Evolutionary conservation across 2,797 vertebrate species (phyloP), one percentile per base, ranked within the genome.

Genomic region (Triplophysa yarkandensis): DNA sequence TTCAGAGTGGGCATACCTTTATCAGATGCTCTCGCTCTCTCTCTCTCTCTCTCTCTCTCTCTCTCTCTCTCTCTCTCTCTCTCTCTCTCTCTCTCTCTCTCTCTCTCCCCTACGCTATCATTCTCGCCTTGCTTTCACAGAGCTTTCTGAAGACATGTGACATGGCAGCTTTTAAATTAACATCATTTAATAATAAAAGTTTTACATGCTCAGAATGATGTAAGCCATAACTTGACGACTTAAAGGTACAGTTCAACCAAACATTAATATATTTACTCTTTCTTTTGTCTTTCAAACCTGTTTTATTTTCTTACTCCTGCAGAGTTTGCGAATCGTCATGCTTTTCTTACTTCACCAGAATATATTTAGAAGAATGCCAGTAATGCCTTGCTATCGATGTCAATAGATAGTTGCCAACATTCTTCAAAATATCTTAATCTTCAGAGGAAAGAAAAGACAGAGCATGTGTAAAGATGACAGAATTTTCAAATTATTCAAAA

Each of bases 11-110:
- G 48, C 62, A 74, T 58, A 69, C 83, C 80, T 88, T 88, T 86
- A 86, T 90, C 86, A 87, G 87, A 82, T 87, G 74, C 71, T 80
- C 77, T 87, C 85, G 87, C 86, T 87, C 79, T 89, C 86, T 84
- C 72, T 80, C 72, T 44, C 82, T 85, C 82, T 85, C 80, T 76
- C 65, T 78, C 81, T 80, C 80, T 84, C 84, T 88, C 30, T 44
- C 13, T 19, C 46, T 14, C 34, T 39, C 60, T 19, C 27, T 17
- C 30, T 8, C n/a, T 16, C 3, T 14, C 30, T 6, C 13, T 21
- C 28, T 16, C 58, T n/a, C 61, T 71, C 41, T 46, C 17, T 54
- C 48, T 88, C 85, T 87, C 86, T 83, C 85, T 83, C 80, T 82
- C 72, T 1, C 81, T 84, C 83, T 87, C 85, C 84, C 83, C 32